Evolutionary conservation across 1,140 invertebrate species (phyloP), one percentile per base, ranked within the genome.

Genomic region (Agrilus planipennis): DNA sequence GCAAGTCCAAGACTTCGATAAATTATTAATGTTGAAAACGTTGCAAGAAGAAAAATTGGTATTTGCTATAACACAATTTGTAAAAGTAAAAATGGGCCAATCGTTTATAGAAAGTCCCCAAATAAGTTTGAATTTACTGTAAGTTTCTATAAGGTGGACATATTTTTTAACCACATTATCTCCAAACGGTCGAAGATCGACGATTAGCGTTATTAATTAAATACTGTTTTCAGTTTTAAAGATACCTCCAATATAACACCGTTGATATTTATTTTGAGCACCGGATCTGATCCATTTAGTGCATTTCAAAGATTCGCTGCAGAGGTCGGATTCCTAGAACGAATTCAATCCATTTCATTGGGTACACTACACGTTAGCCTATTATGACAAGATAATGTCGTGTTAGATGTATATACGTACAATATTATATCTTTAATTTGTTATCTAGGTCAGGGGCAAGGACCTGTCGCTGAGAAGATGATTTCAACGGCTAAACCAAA

Each of bases 371-470:
- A n/a, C n/a, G n/a, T n/a, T n/a, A n/a, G n/a, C n/a, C n/a, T n/a
- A n/a, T n/a, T n/a, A n/a, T n/a, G n/a, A n/a, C n/a, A n/a, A n/a
- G n/a, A n/a, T n/a, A n/a, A n/a, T n/a, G n/a, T n/a, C n/a, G n/a
- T n/a, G n/a, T n/a, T n/a, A n/a, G n/a, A n/a, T n/a, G n/a, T n/a
- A n/a, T n/a, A n/a, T n/a, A n/a, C n/a, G n/a, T n/a, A n/a, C n/a
- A n/a, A n/a, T n/a, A n/a, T n/a, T n/a, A n/a, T n/a, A n/a, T n/a
- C n/a, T n/a, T n/a, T n/a, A n/a, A n/a, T n/a, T n/a, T n/a, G n/a
- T n/a, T n/a, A n/a, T n/a, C n/a, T n/a, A n/a, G 89, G 89, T 1
- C 89, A 93, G 67, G 89, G 89, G 1, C 89, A 93, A 63, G 84
- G 81, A 0, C 80, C 79, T 0, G 71, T 89, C 22, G 89, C 89